A percentile compares a stretch with the other conserved stretches of the same genome.
These are phyloP conservation scores for Penelope pileata DNA, from an alignment of 2,113 vertebrate genomes.

Conservation along the genomic window DNA sequence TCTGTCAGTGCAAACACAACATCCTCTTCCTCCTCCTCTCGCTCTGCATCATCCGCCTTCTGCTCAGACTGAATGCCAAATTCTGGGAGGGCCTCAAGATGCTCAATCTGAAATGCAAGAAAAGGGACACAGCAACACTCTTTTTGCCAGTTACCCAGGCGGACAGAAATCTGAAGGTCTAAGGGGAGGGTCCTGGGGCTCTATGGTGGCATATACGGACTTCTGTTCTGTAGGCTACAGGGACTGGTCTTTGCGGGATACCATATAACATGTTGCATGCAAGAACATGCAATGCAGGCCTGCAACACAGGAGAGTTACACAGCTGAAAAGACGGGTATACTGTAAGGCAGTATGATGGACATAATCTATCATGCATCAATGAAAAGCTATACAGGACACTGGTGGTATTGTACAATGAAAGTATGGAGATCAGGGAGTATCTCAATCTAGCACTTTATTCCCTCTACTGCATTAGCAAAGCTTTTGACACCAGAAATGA, in stretches of 20 bases:
- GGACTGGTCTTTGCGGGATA: not conserved
- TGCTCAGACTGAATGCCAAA: constrained; percentile 75
- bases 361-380: not conserved
- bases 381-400: not conserved
- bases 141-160: not conserved
- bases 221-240: not conserved
- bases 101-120: constrained; percentile 80
- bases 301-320: not conserved
- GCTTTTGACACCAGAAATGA: not conserved
- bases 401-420: not conserved
- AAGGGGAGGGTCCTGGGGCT: not conserved
- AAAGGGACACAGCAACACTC: not conserved
- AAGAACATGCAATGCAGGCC: not conserved
- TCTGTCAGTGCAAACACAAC: constrained; percentile 68
- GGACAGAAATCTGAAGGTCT: not conserved
- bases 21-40: constrained; percentile 66
- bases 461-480: not conserved
- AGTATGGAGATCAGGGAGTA: not conserved
- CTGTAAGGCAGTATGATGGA: not conserved
- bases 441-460: not conserved
- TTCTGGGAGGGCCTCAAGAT: constrained; percentile 82
- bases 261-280: not conserved
- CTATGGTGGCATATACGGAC: not conserved
- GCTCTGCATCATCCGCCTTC: constrained; percentile 65
- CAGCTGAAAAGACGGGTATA: not conserved